Evolutionary conservation across 2,888 invertebrate genomes (phyloP).

Genomic region (Melanotus villosus): DNA sequence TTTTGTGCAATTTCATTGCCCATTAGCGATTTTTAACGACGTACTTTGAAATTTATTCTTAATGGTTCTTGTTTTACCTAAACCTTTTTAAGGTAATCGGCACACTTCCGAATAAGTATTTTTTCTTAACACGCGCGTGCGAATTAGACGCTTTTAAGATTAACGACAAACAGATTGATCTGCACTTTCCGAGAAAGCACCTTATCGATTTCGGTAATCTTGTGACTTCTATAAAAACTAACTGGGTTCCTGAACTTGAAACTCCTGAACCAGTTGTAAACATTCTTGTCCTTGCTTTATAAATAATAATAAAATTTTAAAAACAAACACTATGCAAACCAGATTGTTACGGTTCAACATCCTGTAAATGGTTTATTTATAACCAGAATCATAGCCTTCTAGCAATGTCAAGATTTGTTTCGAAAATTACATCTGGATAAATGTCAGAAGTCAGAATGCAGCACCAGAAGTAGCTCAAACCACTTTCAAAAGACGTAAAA

Average conservation of each 20-base stretch:
- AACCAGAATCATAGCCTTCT: constrained; percentile 18
- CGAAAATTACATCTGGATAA: constrained; percentile 1
- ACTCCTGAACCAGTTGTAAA: background rate
- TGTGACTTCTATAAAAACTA: no score
- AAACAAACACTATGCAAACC: constrained; percentile 6
- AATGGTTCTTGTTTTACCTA: background rate
- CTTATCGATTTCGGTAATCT: no score
- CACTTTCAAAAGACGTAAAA: constrained; percentile 18
- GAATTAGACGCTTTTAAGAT: no score
- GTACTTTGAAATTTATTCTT: background rate
- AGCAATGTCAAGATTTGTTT: constrained; percentile 28
- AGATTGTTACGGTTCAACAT: constrained; percentile 26
- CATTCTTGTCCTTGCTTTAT: constrained; percentile 33
- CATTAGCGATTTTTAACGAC: background rate
- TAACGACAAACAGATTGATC: no score
- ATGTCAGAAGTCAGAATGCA: constrained; percentile 9
- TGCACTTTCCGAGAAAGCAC: no score
- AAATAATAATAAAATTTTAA: background rate
- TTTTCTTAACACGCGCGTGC: no score
- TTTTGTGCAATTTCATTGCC: background rate
- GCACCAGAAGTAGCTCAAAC: background rate
- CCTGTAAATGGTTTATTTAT: constrained; percentile 27
- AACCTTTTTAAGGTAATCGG: background rate
- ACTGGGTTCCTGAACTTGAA: constrained; percentile 19
- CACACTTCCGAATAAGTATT: background rate